Conservation (phyloP, 2,888 invertebrate species). For the Stenchaetothrips biformis region DNA sequence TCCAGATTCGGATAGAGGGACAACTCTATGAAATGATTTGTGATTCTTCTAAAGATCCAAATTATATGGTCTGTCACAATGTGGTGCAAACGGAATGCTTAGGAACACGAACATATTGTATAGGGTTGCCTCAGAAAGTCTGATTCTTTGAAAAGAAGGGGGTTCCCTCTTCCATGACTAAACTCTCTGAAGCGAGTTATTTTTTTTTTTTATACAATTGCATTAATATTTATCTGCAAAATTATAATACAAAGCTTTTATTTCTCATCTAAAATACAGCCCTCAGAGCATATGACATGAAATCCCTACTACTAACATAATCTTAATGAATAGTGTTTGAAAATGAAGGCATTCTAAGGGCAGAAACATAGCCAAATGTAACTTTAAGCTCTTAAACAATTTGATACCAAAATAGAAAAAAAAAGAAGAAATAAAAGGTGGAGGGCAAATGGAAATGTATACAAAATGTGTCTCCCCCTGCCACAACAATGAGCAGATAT, state of each 20-base stretch:
- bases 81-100: constrained; percentile 20
- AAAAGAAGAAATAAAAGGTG: neutral
- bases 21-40: constrained; percentile 10
- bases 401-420: constrained; percentile 11
- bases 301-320: neutral
- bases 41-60: neutral
- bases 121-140: neutral
- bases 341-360: neutral
- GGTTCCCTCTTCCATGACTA: neutral
- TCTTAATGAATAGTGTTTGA: neutral
- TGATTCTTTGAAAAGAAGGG: neutral
- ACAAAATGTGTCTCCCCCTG: neutral
- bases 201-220: neutral
- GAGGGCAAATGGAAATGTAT: neutral
- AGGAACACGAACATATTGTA: neutral
- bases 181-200: neutral
- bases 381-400: neutral
- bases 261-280: neutral
- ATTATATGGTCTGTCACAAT: constrained; percentile 5
- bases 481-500: neutral
- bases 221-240: neutral
- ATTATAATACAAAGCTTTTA: neutral
- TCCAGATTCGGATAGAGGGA: neutral
- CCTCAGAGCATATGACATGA: neutral
- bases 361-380: neutral